Percentiles rank a stretch among this genome's conserved stretches.
phyloP scores from a whole-genome alignment of 2,888 invertebrate genomes.

The Lepetodrilus schrolli region DNA sequence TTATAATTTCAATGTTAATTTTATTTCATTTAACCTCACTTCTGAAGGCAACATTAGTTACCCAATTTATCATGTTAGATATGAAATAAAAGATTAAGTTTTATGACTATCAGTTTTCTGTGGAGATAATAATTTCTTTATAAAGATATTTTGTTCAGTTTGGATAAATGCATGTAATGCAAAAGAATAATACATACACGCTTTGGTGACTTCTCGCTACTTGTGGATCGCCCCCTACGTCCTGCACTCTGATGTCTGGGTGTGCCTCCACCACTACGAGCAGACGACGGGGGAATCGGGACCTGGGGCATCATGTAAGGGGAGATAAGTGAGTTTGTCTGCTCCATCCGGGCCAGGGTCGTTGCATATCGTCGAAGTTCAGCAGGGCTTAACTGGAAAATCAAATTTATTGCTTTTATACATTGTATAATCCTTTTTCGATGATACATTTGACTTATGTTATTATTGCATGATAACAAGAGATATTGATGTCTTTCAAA shows the following conservation, averaged over 20 bases:
- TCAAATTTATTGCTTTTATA: too few relatives aligned
- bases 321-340: constrained; percentile 52
- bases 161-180: neutral
- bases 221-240: neutral
- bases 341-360: constrained; percentile 59
- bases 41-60: too few relatives aligned
- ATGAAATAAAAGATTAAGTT: too few relatives aligned
- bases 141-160: neutral
- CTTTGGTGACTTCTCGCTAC: constrained; percentile 31
- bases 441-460: too few relatives aligned
- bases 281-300: constrained; percentile 58
- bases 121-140: too few relatives aligned
- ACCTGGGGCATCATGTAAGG: constrained; percentile 67
- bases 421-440: too few relatives aligned
- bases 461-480: too few relatives aligned
- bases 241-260: neutral
- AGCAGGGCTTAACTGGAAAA: constrained; percentile 65
- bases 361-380: constrained; percentile 70
- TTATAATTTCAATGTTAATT: too few relatives aligned
- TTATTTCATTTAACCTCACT: too few relatives aligned
- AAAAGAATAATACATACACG: neutral
- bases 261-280: constrained; percentile 38
- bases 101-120: too few relatives aligned
- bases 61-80: too few relatives aligned
- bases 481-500: too few relatives aligned